Percentiles rank a stretch among this genome's conserved stretches.
Conservation (phyloP, 2,888 invertebrate genomes). For the Pycnomerus fuliginosus region DNA sequence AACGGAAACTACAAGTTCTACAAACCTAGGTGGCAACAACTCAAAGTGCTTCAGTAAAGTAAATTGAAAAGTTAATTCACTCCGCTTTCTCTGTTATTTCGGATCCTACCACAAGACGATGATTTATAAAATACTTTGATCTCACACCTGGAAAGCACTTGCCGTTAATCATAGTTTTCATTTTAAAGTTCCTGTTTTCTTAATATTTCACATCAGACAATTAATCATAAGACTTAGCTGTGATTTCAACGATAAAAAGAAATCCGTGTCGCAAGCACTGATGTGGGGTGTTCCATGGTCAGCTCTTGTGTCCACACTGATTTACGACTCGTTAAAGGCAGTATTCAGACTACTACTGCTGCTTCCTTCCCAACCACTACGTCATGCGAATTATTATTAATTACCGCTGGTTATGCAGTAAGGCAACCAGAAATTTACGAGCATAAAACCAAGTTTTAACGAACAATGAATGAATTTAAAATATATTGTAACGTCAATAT, state of each 20-base stretch:
- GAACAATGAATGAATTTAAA: no score
- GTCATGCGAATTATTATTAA: slow-evolving; percentile 10
- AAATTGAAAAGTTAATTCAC: slow-evolving; percentile 41
- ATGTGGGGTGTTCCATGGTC: slow-evolving; percentile 16
- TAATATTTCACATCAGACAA: slow-evolving; percentile 8
- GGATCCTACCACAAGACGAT: slow-evolving; percentile 23
- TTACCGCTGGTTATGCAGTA: no score
- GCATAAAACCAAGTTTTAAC: no score
- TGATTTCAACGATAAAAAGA: slow-evolving; percentile 11
- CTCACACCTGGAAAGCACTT: background rate
- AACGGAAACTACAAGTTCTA: slow-evolving; percentile 25
- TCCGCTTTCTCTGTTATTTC: slow-evolving; percentile 37
- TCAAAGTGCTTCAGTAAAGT: slow-evolving; percentile 38
- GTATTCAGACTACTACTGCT: slow-evolving; percentile 7
- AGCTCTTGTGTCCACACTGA: slow-evolving; percentile 16
- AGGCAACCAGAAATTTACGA: no score
- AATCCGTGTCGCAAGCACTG: slow-evolving; percentile 16
- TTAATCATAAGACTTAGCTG: slow-evolving; percentile 12
- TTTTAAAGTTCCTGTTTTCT: slow-evolving; percentile 5
- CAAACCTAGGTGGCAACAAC: slow-evolving; percentile 31
- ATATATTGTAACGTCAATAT: no score
- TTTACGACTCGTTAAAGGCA: slow-evolving; percentile 17
- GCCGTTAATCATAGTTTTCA: background rate
- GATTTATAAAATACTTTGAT: slow-evolving; percentile 11
- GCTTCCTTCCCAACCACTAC: slow-evolving; percentile 6